Percentiles rank a stretch among this genome's conserved stretches.
Evolutionary conservation across 1,140 invertebrate species (phyloP).

Genomic region (Gryon sp.): DNA sequence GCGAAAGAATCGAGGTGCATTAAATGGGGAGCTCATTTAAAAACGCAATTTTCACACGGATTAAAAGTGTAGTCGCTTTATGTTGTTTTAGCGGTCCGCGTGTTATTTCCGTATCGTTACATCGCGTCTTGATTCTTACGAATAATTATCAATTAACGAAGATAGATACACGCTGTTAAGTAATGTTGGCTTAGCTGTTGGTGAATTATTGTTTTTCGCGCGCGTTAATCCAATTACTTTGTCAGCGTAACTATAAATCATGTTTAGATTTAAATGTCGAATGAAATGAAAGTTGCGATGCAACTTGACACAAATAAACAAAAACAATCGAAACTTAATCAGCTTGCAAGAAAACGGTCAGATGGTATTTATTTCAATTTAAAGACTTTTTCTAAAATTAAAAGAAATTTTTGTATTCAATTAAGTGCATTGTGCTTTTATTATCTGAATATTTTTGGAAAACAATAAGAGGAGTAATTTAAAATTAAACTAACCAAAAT

Average conservation of each 20-base stretch:
- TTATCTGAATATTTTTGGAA: too few relatives aligned
- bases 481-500: too few relatives aligned
- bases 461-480: too few relatives aligned
- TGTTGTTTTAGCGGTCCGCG: constrained; percentile 35
- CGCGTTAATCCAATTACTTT: constrained; percentile 44
- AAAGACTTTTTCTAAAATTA: too few relatives aligned
- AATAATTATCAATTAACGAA: constrained; percentile 60
- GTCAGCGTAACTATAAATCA: constrained; percentile 42
- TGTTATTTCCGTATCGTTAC: constrained; percentile 31
- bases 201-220: constrained; percentile 57
- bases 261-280: constrained; percentile 50
- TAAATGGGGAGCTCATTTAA: constrained; percentile 47
- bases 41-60: constrained; percentile 53
- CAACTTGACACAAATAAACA: too few relatives aligned
- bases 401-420: too few relatives aligned
- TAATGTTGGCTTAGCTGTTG: constrained; percentile 52
- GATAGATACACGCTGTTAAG: constrained; percentile 46
- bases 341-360: too few relatives aligned
- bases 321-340: too few relatives aligned
- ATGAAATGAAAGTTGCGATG: constrained; percentile 57
- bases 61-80: constrained; percentile 42
- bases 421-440: too few relatives aligned
- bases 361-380: too few relatives aligned
- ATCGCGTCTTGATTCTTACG: constrained; percentile 52
- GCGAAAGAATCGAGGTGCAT: constrained; percentile 51